Evolutionary conservation across 2,888 invertebrate genomes (phyloP), one percentile per base, ranked within the genome.

Genomic region (Shargacucullia verbasci): DNA sequence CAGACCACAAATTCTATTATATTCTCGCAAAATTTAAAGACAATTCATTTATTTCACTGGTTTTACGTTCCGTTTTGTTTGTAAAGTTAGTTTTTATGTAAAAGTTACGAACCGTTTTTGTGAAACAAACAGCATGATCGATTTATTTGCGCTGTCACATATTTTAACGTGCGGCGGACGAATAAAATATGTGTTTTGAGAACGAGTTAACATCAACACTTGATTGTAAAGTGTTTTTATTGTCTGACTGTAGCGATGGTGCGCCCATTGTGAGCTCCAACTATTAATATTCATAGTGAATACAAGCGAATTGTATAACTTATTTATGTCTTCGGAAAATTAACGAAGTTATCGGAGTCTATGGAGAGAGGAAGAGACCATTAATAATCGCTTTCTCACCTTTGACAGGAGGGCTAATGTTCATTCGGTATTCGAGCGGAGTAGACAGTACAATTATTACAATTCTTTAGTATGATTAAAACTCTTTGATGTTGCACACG

Each of bases 391-490:
- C 41, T 70, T 63, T 56, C 59, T 61, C 53, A 66, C 47, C 71
- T 59, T 66, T 64, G 55, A 56, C 62, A 44, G 29, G 12, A 48
- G 33, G 35, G 55, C 49, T 67, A 55, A 47, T 37, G 34, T 49
- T 60, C 55, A 64, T 72, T 72, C 39, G 6, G 60, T 76, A 76
- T 76, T 76, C 68, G 54, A 43, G 37, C 14, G n/a, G 48, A 55
- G 47, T 59, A 61, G 43, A 56, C 41, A 35, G 57, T 61, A 78
- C 54, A 66, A 53, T 78, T n/a, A n/a, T n/a, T 67, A 69, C 55
- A 61, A 56, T 65, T 72, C 55, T 72, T 65, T 65, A 65, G 63
- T 69, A 64, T 70, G 76, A 75, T 78, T 76, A 79, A 74, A 66
- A 64, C 61, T 70, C 70, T 78, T 76, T 72, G 70, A 77, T 65